These are phyloP conservation scores for Lordiphosa stackelbergi DNA, from an alignment of 1,140 invertebrate species.

Conservation along the genomic window DNA sequence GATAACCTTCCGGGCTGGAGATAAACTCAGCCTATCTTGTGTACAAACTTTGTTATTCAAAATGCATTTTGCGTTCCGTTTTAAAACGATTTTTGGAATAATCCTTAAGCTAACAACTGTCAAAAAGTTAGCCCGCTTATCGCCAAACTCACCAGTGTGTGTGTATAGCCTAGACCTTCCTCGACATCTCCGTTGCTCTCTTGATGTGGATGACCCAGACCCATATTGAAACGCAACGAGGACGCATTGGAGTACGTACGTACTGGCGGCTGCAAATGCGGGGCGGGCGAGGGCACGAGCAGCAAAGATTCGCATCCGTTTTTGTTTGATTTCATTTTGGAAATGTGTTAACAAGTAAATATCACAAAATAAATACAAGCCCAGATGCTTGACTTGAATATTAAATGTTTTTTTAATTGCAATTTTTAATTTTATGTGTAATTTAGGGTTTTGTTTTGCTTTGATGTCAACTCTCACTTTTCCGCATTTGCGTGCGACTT, in stretches of 20 bases:
- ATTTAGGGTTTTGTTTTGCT: conserved; percentile 8
- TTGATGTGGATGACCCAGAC: conserved; percentile 30
- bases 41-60: too few species aligned
- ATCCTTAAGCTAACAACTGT: neutral
- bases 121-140: neutral
- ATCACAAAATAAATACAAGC: conserved; percentile 28
- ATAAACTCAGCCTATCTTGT: conserved; percentile 7
- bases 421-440: conserved; percentile 5
- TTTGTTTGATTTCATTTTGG: conserved; percentile 48
- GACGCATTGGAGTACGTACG: conserved; percentile 67
- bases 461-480: conserved; percentile 27
- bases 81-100: neutral
- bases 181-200: conserved; percentile 78
- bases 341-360: conserved; percentile 17
- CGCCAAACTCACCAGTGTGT: conserved; percentile 84
- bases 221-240: conserved; percentile 50
- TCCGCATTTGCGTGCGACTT: conserved; percentile 34
- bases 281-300: conserved; percentile 42
- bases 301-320: conserved; percentile 59
- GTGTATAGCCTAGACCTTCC: conserved; percentile 85
- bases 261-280: conserved; percentile 28
- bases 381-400: conserved; percentile 19
- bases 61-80: neutral
- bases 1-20: neutral
- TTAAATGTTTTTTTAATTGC: conserved; percentile 16